Evolutionary conservation across 2,797 vertebrate species (phyloP).

Genomic region (Falco naumanni): DNA sequence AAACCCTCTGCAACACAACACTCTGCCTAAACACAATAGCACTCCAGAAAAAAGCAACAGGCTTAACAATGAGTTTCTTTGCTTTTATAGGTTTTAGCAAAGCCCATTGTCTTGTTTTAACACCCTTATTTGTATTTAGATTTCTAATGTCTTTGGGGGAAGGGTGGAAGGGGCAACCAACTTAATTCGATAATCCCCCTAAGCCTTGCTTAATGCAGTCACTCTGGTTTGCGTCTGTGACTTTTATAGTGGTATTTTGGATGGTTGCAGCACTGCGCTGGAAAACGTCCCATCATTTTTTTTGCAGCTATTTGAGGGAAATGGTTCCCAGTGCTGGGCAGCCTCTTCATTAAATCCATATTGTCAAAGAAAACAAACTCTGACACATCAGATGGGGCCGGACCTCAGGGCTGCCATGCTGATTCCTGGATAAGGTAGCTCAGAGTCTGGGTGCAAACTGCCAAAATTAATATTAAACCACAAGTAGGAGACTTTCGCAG

Average conservation of each 20-base stretch:
- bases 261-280: constrained; percentile 4
- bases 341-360: not conserved
- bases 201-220: constrained; percentile 56
- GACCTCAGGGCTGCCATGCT: not conserved
- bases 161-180: constrained; percentile 50
- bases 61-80: not conserved
- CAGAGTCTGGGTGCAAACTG: not conserved
- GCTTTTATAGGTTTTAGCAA: not conserved
- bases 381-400: not conserved
- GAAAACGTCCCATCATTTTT: constrained; percentile 44
- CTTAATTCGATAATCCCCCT: constrained; percentile 64
- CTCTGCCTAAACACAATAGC: not conserved
- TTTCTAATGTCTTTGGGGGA: constrained; percentile 12
- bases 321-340: not conserved
- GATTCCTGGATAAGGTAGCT: not conserved
- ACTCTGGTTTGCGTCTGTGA: not conserved
- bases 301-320: constrained; percentile 17
- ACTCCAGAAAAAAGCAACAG: not conserved
- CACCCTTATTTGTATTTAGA: not conserved
- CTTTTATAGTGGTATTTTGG: constrained; percentile 10
- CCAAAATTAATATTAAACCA: not conserved
- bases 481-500: not conserved
- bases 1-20: not conserved
- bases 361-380: not conserved
- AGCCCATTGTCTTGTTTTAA: constrained; percentile 5